These are phyloP conservation scores for Apeira syringaria DNA, from an alignment of 2,888 invertebrate species.

Conservation along the genomic window DNA sequence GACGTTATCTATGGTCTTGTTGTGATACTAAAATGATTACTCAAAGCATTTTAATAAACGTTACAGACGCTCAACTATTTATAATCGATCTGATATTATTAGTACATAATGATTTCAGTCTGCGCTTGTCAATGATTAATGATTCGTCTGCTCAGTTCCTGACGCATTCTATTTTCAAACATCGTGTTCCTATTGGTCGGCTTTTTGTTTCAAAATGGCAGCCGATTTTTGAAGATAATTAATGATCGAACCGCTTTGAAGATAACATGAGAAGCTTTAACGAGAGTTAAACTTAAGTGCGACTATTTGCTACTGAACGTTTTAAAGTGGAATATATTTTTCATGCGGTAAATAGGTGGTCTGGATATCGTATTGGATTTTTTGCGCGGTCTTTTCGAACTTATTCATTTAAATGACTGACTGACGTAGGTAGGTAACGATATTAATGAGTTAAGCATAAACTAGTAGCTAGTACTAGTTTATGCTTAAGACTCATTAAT, in stretches of 20 bases:
- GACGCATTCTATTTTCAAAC: conserved; percentile 68
- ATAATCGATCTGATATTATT: conserved; percentile 24
- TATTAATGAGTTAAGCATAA: no score
- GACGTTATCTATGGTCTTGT: conserved; percentile 27
- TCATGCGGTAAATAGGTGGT: conserved; percentile 64
- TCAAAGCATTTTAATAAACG: conserved; percentile 11
- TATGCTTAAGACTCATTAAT: no score
- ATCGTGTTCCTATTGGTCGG: conserved; percentile 59
- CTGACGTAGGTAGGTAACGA: conserved; percentile 11
- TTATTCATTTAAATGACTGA: conserved; percentile 10
- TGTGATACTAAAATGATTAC: conserved; percentile 12
- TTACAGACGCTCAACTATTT: conserved; percentile 17
- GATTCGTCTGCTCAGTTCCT: conserved; percentile 61
- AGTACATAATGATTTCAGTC: conserved; percentile 42
- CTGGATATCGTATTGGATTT: conserved; percentile 20
- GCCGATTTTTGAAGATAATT: conserved; percentile 73
- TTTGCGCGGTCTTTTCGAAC: conserved; percentile 15
- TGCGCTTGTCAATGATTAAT: conserved; percentile 66
- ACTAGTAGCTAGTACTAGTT: no score
- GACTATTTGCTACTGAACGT: conserved; percentile 59
- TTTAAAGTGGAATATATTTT: conserved; percentile 58
- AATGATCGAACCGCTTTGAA: conserved; percentile 62
- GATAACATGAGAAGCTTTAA: conserved; percentile 57
- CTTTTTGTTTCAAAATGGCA: conserved; percentile 72
- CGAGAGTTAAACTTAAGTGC: conserved; percentile 55